phyloP scores from a whole-genome alignment of 2,797 vertebrate species.

The Alauda arvensis region DNA sequence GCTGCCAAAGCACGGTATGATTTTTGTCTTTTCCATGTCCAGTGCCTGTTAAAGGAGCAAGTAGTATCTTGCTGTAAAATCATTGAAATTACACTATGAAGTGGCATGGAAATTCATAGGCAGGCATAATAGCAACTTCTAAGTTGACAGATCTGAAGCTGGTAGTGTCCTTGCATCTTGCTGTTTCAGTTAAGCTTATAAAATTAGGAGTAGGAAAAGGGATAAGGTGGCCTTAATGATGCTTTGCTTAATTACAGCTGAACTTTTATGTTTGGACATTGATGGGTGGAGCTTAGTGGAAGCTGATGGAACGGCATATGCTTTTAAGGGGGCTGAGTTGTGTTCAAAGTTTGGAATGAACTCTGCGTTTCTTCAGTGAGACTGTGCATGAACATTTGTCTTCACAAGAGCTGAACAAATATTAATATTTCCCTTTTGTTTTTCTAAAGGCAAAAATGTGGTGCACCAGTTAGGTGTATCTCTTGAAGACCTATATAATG shows the following conservation, averaged over 20 bases:
- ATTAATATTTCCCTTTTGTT: neutral
- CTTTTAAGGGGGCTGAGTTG: slow-evolving; percentile 26
- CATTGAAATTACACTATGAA: neutral
- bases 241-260: slow-evolving; percentile 32
- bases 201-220: neutral
- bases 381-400: slow-evolving; percentile 31
- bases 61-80: neutral
- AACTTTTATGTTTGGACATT: neutral
- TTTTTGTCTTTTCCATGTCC: neutral
- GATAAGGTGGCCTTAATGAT: slow-evolving; percentile 13
- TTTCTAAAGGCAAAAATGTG: slow-evolving; percentile 86
- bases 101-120: neutral
- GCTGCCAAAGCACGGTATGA: neutral
- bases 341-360: slow-evolving; percentile 9
- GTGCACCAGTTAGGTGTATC: slow-evolving; percentile 88
- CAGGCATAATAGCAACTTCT: neutral
- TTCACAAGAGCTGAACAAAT: neutral
- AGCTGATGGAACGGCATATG: slow-evolving; percentile 25
- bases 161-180: slow-evolving; percentile 56
- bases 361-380: slow-evolving; percentile 14
- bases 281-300: slow-evolving; percentile 28
- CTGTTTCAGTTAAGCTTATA: neutral
- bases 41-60: neutral
- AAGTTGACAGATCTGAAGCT: slow-evolving; percentile 27
- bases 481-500: slow-evolving; percentile 91